Evolutionary conservation across 2,113 vertebrate genomes (phyloP), one percentile per base, ranked within the genome.

Genomic region (Pungitius pungitius): DNA sequence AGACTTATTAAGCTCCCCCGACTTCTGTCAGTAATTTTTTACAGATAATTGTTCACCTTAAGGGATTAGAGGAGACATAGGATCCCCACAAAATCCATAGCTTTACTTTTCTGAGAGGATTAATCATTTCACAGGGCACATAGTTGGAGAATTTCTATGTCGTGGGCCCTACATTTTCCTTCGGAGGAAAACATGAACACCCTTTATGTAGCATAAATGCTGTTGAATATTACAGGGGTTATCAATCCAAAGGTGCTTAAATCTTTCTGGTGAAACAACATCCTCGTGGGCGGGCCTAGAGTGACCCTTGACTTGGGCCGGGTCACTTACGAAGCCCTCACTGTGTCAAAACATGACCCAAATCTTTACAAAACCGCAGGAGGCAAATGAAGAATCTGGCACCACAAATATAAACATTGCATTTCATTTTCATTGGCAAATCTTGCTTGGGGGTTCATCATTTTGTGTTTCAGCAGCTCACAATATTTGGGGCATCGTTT

Each of bases 31-130:
- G 79, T 8, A 83, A 61, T n/a, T n/a, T n/a, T n/a, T n/a, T n/a
- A n/a, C n/a, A n/a, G n/a, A n/a, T 51, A 68, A 72, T 78, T 75
- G 26, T 78, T 79, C 78, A 85, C 77, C 81, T 85, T 51, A 49
- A 78, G 76, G 73, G 70, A 82, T 60, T 40, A 61, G 59, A 80
- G 69, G 79, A 91, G 76, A 87, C 75, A 76, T 68, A 8, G 20
- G 43, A 79, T 81, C 73, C 85, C 74, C 81, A 89, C 67, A 57
- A 85, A 89, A 92, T 90, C 86, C 69, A 90, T 92, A 88, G 26
- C 66, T 83, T 82, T 55, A 82, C 80, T 84, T 84, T 73, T 70
- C 27, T 24, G 56, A 85, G 80, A 72, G 63, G 73, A 82, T 77
- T 70, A 67, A 71, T 67, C 64, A 56, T 74, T 78, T 85, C 40